A percentile compares a stretch with the other conserved stretches of the same genome.
phyloP scores from a whole-genome alignment of 2,797 vertebrate genomes.

The Leuciscus waleckii region DNA sequence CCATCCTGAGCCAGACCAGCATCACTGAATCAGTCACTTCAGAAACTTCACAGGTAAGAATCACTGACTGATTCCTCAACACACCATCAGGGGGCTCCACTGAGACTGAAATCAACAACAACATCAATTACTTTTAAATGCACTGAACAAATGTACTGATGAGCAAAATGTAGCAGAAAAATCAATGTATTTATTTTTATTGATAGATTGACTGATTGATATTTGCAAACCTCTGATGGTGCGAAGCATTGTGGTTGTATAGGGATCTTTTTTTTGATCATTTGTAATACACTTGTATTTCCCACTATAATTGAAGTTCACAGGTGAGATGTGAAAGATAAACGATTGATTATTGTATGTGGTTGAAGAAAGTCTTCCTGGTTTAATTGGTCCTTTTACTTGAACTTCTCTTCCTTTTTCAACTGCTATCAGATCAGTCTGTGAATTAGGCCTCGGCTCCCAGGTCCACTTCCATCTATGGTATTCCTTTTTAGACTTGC shows the following conservation, averaged over 20 bases:
- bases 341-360: conserved; percentile 26
- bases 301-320: conserved; percentile 54
- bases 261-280: rapidly evolving
- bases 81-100: conserved; percentile 37
- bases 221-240: conserved; percentile 48
- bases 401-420: not conserved
- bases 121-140: too few relatives aligned
- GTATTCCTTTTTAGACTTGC: rapidly evolving
- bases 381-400: not conserved
- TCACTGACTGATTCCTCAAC: conserved; percentile 6
- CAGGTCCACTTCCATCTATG: not conserved
- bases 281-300: conserved; percentile 19
- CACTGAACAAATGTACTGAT: not conserved
- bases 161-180: not conserved
- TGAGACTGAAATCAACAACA: conserved; percentile 44
- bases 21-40: conserved; percentile 35
- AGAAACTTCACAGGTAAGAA: conserved; percentile 58
- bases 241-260: conserved; percentile 24
- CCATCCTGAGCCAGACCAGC: conserved; percentile 60
- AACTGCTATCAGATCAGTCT: not conserved
- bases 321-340: conserved; percentile 54
- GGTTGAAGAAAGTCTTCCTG: conserved; percentile 18
- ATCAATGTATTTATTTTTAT: not conserved
- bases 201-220: not conserved
- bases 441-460: not conserved